phyloP scores from a whole-genome alignment of 2,113 vertebrate genomes.

The Crotalus tigris region DNA sequence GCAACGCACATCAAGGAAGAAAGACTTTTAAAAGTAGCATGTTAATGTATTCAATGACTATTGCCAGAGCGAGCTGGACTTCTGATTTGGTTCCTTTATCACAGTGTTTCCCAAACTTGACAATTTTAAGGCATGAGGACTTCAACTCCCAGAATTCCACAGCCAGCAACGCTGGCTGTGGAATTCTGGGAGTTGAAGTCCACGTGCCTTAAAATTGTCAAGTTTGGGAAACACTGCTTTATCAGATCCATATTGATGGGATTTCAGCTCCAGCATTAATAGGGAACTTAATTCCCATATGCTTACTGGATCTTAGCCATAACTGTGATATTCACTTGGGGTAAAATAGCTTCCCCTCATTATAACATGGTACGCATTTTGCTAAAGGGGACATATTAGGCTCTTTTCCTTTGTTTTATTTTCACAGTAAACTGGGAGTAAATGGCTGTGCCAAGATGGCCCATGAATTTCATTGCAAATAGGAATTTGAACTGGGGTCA shows the following conservation, averaged over 20 bases:
- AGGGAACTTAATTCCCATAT: background rate
- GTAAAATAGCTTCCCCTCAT: background rate
- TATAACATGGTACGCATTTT: background rate
- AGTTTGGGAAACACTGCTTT: too few relatives aligned
- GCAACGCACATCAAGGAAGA: background rate
- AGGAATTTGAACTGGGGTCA: background rate
- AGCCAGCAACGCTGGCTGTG: too few relatives aligned
- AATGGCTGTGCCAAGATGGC: background rate
- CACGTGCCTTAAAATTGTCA: too few relatives aligned
- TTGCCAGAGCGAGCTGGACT: background rate
- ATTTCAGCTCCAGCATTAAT: background rate
- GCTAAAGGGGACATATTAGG: background rate
- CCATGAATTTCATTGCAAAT: background rate
- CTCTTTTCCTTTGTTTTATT: background rate
- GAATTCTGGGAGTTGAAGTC: too few relatives aligned
- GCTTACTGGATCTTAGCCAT: background rate
- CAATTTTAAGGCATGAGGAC: too few relatives aligned
- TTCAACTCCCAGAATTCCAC: too few relatives aligned
- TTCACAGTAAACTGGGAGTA: background rate
- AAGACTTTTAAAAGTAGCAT: background rate
- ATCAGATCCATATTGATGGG: background rate
- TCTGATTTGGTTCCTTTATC: background rate
- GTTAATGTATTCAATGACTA: background rate
- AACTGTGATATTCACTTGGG: background rate
- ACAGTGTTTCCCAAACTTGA: too few relatives aligned